Evolutionary conservation across 1,140 invertebrate genomes (phyloP).

Genomic region (Leptinotarsa lineolata): DNA sequence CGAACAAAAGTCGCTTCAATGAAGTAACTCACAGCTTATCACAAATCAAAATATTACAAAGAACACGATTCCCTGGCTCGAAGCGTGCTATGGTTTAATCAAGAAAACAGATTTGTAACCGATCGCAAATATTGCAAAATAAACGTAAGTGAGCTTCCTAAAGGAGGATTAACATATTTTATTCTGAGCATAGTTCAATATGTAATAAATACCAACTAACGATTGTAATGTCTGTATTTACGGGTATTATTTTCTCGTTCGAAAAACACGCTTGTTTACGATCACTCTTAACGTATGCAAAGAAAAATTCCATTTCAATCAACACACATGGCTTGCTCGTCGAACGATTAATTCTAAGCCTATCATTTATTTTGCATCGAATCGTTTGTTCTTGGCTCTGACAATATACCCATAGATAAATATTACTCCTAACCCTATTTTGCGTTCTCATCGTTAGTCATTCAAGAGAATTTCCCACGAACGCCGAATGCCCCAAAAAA

Average conservation of each 20-base stretch:
- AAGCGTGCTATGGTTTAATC: conserved; percentile 27
- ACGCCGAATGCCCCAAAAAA: conserved; percentile 9
- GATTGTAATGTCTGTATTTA: conserved; percentile 32
- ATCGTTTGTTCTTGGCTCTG: conserved; percentile 20
- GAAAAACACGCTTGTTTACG: conserved; percentile 25
- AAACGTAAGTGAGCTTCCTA: conserved; percentile 22
- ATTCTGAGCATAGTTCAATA: not conserved
- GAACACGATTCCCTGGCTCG: conserved; percentile 30
- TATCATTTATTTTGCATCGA: conserved; percentile 19
- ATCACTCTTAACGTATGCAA: conserved; percentile 15
- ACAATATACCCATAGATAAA: conserved; percentile 25
- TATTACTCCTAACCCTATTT: conserved; percentile 19
- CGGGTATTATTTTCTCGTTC: conserved; percentile 14
- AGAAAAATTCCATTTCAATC: conserved; percentile 27
- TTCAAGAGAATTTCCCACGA: conserved; percentile 19
- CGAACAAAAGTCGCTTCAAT: conserved; percentile 25
- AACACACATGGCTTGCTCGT: not conserved
- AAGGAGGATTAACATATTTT: conserved; percentile 24
- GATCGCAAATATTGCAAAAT: conserved; percentile 33
- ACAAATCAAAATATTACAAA: conserved; percentile 26
- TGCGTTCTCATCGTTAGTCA: conserved; percentile 26
- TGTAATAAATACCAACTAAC: conserved; percentile 17
- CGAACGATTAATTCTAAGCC: conserved; percentile 21
- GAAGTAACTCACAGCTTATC: conserved; percentile 28
- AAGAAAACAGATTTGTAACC: conserved; percentile 32